These are phyloP conservation scores for Chiloscyllium punctatum DNA, from an alignment of 2,797 vertebrate genomes.

Conservation along the genomic window DNA sequence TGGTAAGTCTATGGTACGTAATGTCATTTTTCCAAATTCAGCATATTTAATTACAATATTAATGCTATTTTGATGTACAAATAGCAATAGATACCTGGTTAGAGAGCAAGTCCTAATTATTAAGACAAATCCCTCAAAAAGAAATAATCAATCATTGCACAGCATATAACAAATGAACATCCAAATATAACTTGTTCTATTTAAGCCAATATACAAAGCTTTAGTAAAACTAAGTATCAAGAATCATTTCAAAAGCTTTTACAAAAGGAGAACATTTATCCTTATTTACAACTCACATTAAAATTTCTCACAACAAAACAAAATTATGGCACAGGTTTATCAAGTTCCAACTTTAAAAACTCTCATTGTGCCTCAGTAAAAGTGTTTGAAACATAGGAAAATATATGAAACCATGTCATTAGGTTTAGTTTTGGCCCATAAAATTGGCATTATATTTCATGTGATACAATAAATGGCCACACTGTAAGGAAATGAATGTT, in stretches of 20 bases:
- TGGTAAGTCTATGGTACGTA: neutral
- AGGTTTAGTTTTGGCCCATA: neutral
- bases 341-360: neutral
- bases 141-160: neutral
- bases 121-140: neutral
- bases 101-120: neutral
- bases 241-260: neutral
- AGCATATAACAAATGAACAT: neutral
- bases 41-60: neutral
- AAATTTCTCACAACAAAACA: neutral
- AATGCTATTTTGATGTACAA: neutral
- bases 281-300: slow-evolving; percentile 1
- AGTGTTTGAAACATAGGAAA: neutral
- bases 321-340: neutral
- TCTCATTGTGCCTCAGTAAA: neutral
- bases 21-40: neutral
- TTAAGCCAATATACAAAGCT: neutral
- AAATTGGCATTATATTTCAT: slow-evolving; percentile 9
- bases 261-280: neutral
- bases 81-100: neutral
- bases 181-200: neutral
- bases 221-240: neutral
- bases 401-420: neutral
- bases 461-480: neutral
- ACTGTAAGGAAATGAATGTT: neutral